Evolutionary conservation across 2,113 vertebrate genomes (phyloP).

Genomic region (Barbus barbus): DNA sequence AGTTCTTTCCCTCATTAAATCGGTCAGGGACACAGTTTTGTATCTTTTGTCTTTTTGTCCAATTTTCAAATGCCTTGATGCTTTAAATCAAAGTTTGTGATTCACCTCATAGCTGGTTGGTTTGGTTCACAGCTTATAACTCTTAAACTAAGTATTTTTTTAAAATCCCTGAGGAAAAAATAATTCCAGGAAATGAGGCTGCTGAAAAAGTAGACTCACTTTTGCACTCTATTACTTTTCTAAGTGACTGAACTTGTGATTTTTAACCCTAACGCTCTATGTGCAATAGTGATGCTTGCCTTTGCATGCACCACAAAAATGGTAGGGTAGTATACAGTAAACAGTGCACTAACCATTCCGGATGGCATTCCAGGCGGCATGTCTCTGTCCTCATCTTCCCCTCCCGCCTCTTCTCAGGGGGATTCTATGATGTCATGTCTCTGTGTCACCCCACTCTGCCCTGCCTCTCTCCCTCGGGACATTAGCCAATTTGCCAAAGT

Average conservation of each 20-base stretch:
- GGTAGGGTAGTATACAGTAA: not conserved
- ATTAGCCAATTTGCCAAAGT: constrained; percentile 60
- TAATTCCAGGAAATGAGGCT: too few relatives aligned
- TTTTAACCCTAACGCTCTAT: too few relatives aligned
- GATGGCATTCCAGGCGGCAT: constrained; percentile 18
- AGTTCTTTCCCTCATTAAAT: too few relatives aligned
- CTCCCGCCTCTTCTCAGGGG: constrained; percentile 36
- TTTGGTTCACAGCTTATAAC: not conserved
- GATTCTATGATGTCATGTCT: constrained; percentile 61
- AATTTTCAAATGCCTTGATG: not conserved
- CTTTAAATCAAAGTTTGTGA: not conserved
- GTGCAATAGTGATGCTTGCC: not conserved
- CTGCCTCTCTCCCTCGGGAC: constrained; percentile 51
- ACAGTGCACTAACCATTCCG: not conserved
- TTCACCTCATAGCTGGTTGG: not conserved
- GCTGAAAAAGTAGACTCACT: not conserved
- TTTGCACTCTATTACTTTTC: not conserved
- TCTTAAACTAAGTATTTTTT: too few relatives aligned
- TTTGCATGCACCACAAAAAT: not conserved
- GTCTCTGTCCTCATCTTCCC: constrained; percentile 26
- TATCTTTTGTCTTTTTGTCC: not conserved
- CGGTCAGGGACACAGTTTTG: not conserved
- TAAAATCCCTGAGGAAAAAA: too few relatives aligned
- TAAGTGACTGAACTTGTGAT: not conserved
- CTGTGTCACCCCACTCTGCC: constrained; percentile 20